These are phyloP conservation scores for Coelogynopora nodosa DNA, from an alignment of 2,888 invertebrate genomes.

Conservation along the genomic window DNA sequence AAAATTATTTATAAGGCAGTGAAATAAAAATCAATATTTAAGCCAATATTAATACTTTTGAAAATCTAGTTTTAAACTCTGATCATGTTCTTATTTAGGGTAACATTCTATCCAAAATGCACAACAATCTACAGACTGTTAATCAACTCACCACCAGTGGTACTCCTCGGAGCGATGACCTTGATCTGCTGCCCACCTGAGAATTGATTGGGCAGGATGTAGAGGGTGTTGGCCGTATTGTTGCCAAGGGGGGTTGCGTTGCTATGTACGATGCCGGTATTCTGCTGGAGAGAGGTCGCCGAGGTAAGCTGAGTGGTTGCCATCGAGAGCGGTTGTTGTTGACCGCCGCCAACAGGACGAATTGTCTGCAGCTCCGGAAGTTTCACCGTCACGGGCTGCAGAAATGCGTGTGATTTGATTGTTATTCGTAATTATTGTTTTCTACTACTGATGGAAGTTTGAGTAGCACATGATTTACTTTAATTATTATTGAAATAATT, in stretches of 20 bases:
- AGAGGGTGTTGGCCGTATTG: not conserved
- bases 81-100: too few relatives aligned
- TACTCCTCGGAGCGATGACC: not conserved
- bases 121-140: not conserved
- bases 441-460: too few relatives aligned
- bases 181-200: not conserved
- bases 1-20: too few relatives aligned
- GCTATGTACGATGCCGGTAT: not conserved
- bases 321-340: not conserved
- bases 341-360: not conserved
- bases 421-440: not conserved
- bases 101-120: too few relatives aligned
- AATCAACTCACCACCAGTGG: not conserved
- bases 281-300: not conserved
- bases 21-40: too few relatives aligned
- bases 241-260: not conserved
- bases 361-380: not conserved
- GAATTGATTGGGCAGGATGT: not conserved
- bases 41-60: too few relatives aligned
- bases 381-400: conserved; percentile 1
- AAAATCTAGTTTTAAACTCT: too few relatives aligned
- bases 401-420: not conserved
- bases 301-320: not conserved
- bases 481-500: too few relatives aligned
- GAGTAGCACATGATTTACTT: too few relatives aligned